Base-by-base conservation (phyloP, 2,888 invertebrate genomes). In the Rhamnusium bicolor region DNA sequence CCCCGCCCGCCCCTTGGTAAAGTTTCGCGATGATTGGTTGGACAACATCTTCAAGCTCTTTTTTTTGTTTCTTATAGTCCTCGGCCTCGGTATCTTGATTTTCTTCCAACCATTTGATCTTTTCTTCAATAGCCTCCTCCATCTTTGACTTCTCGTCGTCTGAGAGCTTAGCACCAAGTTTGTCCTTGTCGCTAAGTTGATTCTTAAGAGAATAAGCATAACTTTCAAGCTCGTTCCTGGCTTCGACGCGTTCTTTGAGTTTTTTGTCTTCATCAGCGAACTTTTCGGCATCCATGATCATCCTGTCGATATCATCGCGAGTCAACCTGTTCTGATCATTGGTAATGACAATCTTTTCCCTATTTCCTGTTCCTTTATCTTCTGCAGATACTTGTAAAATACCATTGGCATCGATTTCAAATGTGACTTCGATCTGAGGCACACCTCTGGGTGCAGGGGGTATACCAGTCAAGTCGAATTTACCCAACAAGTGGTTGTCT, bases 231-330 rank as follows among this genome's bases (percentile, higher is more conserved):
- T 99, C 99, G 88, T 99, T 99, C 80, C 98, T 93, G 2, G 98
- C 94, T 87, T 99, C 99, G 2, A 99, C 98, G 65, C 95, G 92
- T 89, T 98, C 97, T 90, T 97, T 97, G 79, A 97, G 90, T 89
- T 97, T 97, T 90, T 98, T 98, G 89, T 99, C 99, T 81, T 99
- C 99, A 85, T 99, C 99, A 16, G 98, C 98, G 89, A 98, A 99
- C 89, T 96, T 97, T 90, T 99, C 99, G 0, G 99, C 98, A 86
- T 99, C 99, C 89, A 96, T 96, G 88, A 99, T 98, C 99, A 99
- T 99, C 76, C 98, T 92, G 86, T 99, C 98, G 81, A 99, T 99
- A 85, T 99, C 99, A 82, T 99, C 99, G 3, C 98, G 98, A 12
- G 98, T 97, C 76, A 99, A 89, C n/a, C 85, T 73, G 89, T 98